phyloP scores from a whole-genome alignment of 2,113 vertebrate genomes.

The Hemiprocne comata region DNA sequence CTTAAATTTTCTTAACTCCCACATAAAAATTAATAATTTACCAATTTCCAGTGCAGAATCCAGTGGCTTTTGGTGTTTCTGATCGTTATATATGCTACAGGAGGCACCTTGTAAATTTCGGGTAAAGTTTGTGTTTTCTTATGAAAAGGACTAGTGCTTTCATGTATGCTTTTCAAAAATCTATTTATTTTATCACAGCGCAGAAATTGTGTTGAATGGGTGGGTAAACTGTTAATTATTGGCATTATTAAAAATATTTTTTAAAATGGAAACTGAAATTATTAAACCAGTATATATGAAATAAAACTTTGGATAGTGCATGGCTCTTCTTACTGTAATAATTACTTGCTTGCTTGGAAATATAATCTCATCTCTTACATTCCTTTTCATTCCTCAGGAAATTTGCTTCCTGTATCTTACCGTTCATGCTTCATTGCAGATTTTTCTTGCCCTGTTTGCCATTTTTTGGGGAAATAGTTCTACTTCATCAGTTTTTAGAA shows the following conservation, averaged over 20 bases:
- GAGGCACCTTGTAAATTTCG: background rate
- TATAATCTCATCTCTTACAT: background rate
- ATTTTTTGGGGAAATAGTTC: background rate
- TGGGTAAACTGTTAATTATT: background rate
- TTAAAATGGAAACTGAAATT: background rate
- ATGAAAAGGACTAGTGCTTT: background rate
- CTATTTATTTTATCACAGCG: background rate
- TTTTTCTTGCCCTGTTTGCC: background rate
- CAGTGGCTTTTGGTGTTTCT: background rate
- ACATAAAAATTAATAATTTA: background rate
- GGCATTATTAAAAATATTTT: background rate
- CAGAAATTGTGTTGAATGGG: background rate
- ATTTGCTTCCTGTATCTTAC: background rate
- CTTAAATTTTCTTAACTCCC: background rate
- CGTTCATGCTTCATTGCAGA: background rate
- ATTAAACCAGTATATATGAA: background rate
- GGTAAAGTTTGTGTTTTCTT: background rate
- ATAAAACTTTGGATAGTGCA: background rate
- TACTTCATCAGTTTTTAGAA: background rate
- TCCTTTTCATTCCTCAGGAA: background rate
- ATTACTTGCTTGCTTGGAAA: background rate
- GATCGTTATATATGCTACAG: background rate
- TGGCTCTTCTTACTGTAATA: background rate
- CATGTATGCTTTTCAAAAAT: background rate
- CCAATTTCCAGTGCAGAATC: background rate